Evolutionary conservation across 30 jellyfish, hydroid and myxozoan species (phyloP).

Genomic region (Aurelia coerulea): DNA sequence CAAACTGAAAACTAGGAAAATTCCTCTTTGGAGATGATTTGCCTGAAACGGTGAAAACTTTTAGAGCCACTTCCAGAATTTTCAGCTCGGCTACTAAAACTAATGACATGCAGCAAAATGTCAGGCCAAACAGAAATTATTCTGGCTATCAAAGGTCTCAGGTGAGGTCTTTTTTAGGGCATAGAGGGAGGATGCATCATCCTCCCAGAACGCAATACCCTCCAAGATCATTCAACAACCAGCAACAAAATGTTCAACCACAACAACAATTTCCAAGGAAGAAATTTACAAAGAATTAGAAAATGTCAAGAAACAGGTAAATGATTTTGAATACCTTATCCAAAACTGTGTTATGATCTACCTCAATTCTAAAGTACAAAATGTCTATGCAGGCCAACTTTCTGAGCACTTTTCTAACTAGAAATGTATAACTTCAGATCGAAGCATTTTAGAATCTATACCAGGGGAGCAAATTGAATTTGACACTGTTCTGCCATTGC

Average conservation of each 20-base stretch:
- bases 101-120: slow-evolving; percentile 18
- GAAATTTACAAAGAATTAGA: slow-evolving; percentile 13
- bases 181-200: slow-evolving; percentile 45
- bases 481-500: slow-evolving; percentile 5
- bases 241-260: neutral
- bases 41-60: slow-evolving; percentile 21
- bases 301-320: slow-evolving; percentile 6
- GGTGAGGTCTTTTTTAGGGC: slow-evolving; percentile 48
- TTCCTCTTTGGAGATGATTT: slow-evolving; percentile 34
- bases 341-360: slow-evolving; percentile 1
- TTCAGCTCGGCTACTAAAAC: slow-evolving; percentile 14
- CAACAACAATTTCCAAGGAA: slow-evolving; percentile 1
- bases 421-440: slow-evolving; percentile 47
- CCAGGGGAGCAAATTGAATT: slow-evolving; percentile 49
- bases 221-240: neutral
- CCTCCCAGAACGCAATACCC: slow-evolving; percentile 32
- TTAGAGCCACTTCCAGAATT: slow-evolving; percentile 19
- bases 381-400: slow-evolving; percentile 50
- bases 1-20: slow-evolving; percentile 33
- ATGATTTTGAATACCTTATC: neutral
- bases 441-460: slow-evolving; percentile 26
- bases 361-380: slow-evolving; percentile 3
- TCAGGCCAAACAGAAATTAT: neutral
- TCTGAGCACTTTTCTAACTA: slow-evolving; percentile 4
- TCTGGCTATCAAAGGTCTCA: too few species aligned